These are phyloP conservation scores for Neolamprologus toae DNA, from an alignment of 2,113 vertebrate genomes.

Conservation along the genomic window DNA sequence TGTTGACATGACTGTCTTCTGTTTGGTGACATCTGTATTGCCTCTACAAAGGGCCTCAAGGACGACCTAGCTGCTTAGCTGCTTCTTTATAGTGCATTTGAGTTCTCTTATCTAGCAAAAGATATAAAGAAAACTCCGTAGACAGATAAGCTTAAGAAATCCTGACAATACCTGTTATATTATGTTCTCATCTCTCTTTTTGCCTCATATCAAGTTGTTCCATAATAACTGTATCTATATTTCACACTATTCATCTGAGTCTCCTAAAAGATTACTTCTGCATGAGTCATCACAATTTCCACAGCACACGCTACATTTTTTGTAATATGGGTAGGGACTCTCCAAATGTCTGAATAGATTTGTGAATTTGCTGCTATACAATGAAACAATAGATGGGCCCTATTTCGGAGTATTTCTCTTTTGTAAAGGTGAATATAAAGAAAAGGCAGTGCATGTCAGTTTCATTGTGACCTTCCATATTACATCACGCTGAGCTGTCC, in stretches of 20 bases:
- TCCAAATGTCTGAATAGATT: background rate
- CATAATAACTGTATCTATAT: background rate
- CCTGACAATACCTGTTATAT: background rate
- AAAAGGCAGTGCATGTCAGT: background rate
- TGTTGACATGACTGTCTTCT: background rate
- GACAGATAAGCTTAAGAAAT: background rate
- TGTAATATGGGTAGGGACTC: background rate
- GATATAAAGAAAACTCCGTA: background rate
- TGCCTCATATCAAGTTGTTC: background rate
- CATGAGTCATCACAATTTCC: background rate
- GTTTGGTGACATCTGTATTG: background rate
- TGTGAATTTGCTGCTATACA: background rate
- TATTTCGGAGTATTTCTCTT: background rate
- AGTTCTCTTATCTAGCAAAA: background rate
- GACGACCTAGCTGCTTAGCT: background rate
- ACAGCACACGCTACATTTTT: background rate
- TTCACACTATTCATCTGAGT: background rate
- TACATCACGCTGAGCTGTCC: background rate
- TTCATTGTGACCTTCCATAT: background rate
- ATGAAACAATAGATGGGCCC: background rate
- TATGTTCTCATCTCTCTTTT: background rate
- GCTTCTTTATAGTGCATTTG: background rate
- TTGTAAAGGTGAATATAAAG: background rate
- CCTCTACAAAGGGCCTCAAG: background rate
- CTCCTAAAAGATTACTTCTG: background rate